Base-by-base conservation (phyloP, 2,797 vertebrate genomes). In the Poeciliopsis turneri region DNA sequence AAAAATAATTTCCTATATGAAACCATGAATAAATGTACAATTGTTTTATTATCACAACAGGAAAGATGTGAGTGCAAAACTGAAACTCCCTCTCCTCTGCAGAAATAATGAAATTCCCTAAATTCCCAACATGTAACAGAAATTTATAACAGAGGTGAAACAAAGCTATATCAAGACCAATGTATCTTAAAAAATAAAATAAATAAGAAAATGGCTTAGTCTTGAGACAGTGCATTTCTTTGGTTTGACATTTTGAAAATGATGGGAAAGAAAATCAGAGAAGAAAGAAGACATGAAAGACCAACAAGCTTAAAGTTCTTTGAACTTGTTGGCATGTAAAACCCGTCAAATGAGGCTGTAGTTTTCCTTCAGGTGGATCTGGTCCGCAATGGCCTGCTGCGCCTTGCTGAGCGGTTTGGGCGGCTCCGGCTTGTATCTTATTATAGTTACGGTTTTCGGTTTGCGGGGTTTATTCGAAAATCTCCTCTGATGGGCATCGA, bases 321-420 rank as follows among this genome's bases (percentile, higher is more conserved):
- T 3, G 1, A 39, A 30, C 75, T 49, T 8, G 15, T 11, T 45
- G n/a, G 46, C 11, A 71, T 2, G 53, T 30, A 39, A 18, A 16
- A 55, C 53, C 39, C 20, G 18, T 93, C 82, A 93, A 84, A 78
- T 92, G 79, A 0, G 70, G 81, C 90, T 94, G 87, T 93, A 93
- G 83, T 93, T 92, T 76, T 90, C 88, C 33, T 57, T 81, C 68
- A 76, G 20, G 73, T 72, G 70, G 55, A 53, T 0, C 30, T 28
- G 25, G 11, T 28, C 49, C 28, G 84, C 57, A 23, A 69, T 13
- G 66, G 9, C 23, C 66, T 68, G 23, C 64, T 85, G 72, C 51
- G 45, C 45, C 64, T 30, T 43, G 41, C 33, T 80, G n/a, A 47
- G 30, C 16, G 78, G 57, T 74, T 69, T 45, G 9, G 55, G 30